These are phyloP conservation scores for Pseudocheirus occidentalis DNA, from an alignment of 2,797 vertebrate genomes.

Conservation along the genomic window DNA sequence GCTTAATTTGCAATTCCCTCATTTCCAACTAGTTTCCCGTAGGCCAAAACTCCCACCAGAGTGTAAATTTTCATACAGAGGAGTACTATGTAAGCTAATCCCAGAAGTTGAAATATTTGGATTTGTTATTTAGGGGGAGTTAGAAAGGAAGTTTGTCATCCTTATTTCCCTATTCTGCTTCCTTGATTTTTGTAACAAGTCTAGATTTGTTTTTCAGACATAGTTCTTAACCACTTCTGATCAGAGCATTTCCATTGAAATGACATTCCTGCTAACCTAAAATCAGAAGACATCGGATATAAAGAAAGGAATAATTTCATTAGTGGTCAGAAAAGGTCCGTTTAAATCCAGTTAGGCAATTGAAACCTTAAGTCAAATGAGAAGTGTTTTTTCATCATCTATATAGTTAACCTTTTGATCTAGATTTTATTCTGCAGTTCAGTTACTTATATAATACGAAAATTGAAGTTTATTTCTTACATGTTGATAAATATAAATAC, in stretches of 20 bases:
- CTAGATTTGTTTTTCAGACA: not conserved
- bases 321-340: no score
- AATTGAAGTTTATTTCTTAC: no score
- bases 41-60: not conserved
- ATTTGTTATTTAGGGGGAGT: not conserved
- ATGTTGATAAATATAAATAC: not conserved
- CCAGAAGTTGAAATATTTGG: not conserved
- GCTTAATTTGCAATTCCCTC: not conserved
- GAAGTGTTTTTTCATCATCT: no score
- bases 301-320: no score
- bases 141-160: not conserved
- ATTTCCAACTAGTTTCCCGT: not conserved
- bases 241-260: not conserved
- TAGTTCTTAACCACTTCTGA: not conserved
- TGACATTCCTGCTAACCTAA: not conserved
- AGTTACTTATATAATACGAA: no score
- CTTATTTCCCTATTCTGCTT: not conserved
- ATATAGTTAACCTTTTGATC: no score
- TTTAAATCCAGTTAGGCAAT: no score
- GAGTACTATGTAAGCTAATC: not conserved
- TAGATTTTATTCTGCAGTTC: no score
- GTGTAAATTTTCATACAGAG: not conserved
- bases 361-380: no score
- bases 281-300: not conserved
- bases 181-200: not conserved